Conservation (phyloP, 2,113 vertebrate genomes). For the Hippocampus mohnikei region DNA sequence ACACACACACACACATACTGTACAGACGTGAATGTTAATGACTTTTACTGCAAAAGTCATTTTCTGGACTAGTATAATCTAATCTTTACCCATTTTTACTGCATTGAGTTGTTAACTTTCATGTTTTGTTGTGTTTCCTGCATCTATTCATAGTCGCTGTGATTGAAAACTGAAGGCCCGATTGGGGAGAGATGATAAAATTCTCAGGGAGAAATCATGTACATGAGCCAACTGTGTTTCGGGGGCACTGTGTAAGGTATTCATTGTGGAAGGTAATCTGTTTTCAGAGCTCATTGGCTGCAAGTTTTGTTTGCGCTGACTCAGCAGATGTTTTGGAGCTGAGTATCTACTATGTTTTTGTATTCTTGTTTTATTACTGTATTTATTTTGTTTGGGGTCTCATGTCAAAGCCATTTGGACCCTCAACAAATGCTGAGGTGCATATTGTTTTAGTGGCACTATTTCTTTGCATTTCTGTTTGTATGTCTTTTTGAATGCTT, state of each 20-base stretch:
- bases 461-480: slow-evolving; percentile 9
- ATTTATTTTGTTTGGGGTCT: slow-evolving; percentile 37
- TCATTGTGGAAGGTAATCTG: slow-evolving; percentile 15
- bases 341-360: slow-evolving; percentile 23
- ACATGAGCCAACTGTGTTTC: slow-evolving; percentile 41
- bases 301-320: slow-evolving; percentile 49
- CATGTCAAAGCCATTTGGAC: slow-evolving; percentile 37
- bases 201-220: slow-evolving; percentile 30
- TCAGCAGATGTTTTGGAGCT: slow-evolving; percentile 64
- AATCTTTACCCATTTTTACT: not conserved
- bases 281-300: slow-evolving; percentile 36
- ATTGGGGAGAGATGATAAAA: slow-evolving; percentile 17
- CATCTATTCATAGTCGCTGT: slow-evolving; percentile 5
- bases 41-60: not conserved
- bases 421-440: slow-evolving; percentile 21
- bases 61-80: not conserved
- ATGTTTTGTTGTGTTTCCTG: slow-evolving; percentile 29
- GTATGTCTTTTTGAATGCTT: slow-evolving; percentile 15
- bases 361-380: slow-evolving; percentile 36
- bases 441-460: slow-evolving; percentile 35
- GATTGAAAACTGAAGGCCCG: slow-evolving; percentile 27
- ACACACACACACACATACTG: too few species aligned
- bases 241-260: slow-evolving; percentile 38
- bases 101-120: slow-evolving; percentile 6
- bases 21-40: not conserved